A percentile compares a stretch with the other conserved stretches of the same genome.
Conservation (phyloP, 2,113 vertebrate species). For the Grammomys surdaster region DNA sequence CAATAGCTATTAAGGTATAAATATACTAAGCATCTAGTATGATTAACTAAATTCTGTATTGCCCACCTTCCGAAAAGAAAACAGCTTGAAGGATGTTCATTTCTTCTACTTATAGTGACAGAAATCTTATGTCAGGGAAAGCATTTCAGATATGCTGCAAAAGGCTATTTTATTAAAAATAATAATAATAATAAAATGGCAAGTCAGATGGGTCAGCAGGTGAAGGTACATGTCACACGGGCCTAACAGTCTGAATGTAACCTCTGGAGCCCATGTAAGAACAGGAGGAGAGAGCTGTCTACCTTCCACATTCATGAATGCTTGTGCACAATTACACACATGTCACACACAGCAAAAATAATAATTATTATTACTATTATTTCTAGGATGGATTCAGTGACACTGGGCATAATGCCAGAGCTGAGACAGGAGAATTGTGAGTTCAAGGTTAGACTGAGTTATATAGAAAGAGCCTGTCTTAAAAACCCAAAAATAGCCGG, state of each 20-base stretch:
- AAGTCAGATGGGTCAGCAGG: not conserved
- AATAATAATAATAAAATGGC: not conserved
- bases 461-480: not conserved
- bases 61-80: slow-evolving; percentile 17
- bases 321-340: not conserved
- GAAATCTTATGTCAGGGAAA: not conserved
- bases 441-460: not conserved
- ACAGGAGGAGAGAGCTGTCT: not conserved
- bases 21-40: not conserved
- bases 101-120: not conserved
- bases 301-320: too few relatives aligned
- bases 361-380: not conserved
- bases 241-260: not conserved
- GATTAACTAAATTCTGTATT: not conserved
- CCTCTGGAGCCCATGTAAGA: not conserved
- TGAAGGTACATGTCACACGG: too few relatives aligned
- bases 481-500: not conserved
- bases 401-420: not conserved
- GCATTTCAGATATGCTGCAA: slow-evolving; percentile 17
- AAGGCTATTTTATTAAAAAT: not conserved
- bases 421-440: not conserved
- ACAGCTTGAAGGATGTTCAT: not conserved
- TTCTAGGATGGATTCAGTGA: not conserved
- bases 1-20: not conserved
- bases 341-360: not conserved